Evolutionary conservation across 2,888 invertebrate genomes (phyloP).

Genomic region (Apotomis turbidana): DNA sequence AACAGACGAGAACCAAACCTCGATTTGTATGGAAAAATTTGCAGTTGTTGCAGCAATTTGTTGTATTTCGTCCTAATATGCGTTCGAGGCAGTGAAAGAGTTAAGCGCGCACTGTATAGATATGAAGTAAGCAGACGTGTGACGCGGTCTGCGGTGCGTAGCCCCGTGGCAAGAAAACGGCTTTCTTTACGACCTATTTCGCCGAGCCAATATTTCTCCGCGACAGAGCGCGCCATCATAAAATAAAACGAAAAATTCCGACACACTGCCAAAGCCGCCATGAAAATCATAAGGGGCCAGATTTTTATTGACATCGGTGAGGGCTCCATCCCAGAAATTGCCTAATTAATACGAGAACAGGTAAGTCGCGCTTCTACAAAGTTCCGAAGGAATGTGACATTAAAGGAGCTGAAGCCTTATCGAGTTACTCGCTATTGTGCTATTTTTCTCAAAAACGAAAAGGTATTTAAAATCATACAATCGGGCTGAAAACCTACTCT

Average conservation of each 20-base stretch:
- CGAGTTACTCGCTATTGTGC: too few species aligned
- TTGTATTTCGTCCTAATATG: too few species aligned
- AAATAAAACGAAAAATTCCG: constrained; percentile 84
- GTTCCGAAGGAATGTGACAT: too few species aligned
- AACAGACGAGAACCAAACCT: too few species aligned
- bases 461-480: too few species aligned
- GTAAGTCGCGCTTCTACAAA: neutral
- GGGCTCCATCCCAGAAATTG: constrained; percentile 55
- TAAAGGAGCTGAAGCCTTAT: too few species aligned
- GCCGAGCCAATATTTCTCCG: constrained; percentile 83
- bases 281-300: constrained; percentile 81
- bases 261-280: constrained; percentile 73
- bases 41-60: too few species aligned
- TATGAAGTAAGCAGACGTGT: constrained; percentile 58
- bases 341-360: constrained; percentile 40
- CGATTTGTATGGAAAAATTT: too few species aligned
- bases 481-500: too few species aligned
- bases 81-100: constrained; percentile 34
- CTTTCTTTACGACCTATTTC: constrained; percentile 84
- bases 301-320: constrained; percentile 75
- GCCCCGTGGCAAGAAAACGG: constrained; percentile 78
- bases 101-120: constrained; percentile 60
- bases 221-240: constrained; percentile 83
- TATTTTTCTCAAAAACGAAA: too few species aligned
- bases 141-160: constrained; percentile 79